Percentiles rank a stretch among this genome's conserved stretches.
Conservation (phyloP, 2,797 vertebrate genomes). For the Gymnothorax reevesii region DNA sequence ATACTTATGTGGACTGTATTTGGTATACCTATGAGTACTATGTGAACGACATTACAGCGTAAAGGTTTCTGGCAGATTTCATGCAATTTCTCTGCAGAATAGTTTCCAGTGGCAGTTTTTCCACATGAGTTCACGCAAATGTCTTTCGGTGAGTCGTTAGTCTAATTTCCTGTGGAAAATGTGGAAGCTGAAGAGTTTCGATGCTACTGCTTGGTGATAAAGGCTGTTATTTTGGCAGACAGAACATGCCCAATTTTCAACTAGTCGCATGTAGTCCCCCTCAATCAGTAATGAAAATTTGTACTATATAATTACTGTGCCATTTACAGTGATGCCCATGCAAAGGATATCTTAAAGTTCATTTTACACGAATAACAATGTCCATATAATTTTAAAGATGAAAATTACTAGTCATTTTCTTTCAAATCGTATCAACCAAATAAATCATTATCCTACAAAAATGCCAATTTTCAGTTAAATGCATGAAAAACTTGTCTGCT, state of each 20-base stretch:
- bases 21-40: background rate
- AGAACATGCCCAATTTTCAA: background rate
- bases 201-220: background rate
- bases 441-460: too few relatives aligned
- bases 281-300: background rate
- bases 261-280: background rate
- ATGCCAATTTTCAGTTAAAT: too few relatives aligned
- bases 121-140: background rate
- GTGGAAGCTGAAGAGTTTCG: background rate
- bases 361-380: too few relatives aligned
- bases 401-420: too few relatives aligned
- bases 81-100: background rate
- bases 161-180: background rate
- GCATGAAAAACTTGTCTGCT: too few relatives aligned
- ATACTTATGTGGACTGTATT: background rate
- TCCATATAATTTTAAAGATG: too few relatives aligned
- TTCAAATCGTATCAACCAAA: too few relatives aligned
- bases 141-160: background rate
- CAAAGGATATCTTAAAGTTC: background rate
- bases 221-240: background rate
- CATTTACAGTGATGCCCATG: background rate
- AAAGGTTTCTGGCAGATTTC: conserved; percentile 3
- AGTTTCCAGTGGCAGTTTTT: background rate
- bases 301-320: background rate
- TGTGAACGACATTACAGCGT: background rate